phyloP scores from a whole-genome alignment of 2,888 invertebrate species.

The Bugula neritina region DNA sequence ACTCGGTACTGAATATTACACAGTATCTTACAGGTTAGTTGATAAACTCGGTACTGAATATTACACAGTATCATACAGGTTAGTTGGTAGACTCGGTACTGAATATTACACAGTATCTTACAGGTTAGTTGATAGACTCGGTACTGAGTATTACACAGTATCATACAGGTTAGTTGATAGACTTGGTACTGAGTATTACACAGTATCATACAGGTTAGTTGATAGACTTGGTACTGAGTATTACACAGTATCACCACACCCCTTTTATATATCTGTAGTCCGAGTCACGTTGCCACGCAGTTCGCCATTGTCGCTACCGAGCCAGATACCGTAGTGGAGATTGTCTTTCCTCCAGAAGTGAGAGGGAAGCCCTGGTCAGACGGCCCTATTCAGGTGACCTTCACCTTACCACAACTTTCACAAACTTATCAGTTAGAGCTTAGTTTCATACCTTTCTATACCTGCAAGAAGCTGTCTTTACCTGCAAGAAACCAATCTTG shows the following conservation, averaged over 20 bases:
- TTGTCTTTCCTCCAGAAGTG: conserved; percentile 25
- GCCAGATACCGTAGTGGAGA: conserved; percentile 5
- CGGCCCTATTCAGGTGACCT: conserved; percentile 10
- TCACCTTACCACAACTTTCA: too few species aligned
- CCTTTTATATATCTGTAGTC: neutral
- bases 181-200: neutral
- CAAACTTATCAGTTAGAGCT: too few species aligned
- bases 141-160: conserved; percentile 17
- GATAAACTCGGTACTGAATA: neutral
- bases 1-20: conserved; percentile 21
- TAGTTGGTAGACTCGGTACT: conserved; percentile 17
- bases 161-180: conserved; percentile 15
- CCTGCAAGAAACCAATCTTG: too few species aligned
- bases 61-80: neutral
- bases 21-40: conserved; percentile 18
- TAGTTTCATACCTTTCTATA: too few species aligned
- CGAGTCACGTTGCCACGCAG: conserved; percentile 24
- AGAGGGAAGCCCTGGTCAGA: neutral
- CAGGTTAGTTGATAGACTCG: conserved; percentile 16
- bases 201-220: neutral
- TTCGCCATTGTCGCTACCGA: conserved; percentile 18
- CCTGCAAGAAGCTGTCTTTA: too few species aligned
- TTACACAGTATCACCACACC: conserved; percentile 8
- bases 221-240: conserved; percentile 22
- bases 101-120: conserved; percentile 17